These are phyloP conservation scores for Probosciger aterrimus DNA, from an alignment of 2,113 vertebrate species.

Conservation along the genomic window DNA sequence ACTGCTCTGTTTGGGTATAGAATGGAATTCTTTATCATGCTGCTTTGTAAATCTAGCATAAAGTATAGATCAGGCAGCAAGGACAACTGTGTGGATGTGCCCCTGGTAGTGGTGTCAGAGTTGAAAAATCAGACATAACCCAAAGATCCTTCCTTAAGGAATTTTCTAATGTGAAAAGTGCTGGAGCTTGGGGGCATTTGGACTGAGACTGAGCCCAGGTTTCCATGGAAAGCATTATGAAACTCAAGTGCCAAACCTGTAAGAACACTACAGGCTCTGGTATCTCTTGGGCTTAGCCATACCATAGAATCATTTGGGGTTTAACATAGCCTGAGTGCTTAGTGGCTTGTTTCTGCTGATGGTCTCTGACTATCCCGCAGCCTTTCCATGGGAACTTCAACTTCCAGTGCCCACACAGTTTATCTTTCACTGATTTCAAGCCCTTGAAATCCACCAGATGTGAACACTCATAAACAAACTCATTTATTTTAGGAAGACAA, in stretches of 20 bases:
- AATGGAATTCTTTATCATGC: background rate
- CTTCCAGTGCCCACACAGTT: background rate
- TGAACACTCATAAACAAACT: background rate
- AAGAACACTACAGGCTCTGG: background rate
- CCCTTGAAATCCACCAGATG: background rate
- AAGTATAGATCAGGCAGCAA: background rate
- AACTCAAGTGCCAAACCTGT: background rate
- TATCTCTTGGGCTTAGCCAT: background rate
- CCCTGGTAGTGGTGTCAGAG: background rate
- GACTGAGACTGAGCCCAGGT: background rate
- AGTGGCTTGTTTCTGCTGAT: background rate
- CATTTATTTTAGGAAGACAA: background rate
- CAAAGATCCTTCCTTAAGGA: background rate
- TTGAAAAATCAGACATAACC: background rate
- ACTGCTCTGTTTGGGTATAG: background rate
- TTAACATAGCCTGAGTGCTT: rapidly evolving
- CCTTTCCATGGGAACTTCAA: background rate
- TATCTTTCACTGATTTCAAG: background rate
- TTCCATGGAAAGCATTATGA: background rate
- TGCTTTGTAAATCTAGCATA: background rate
- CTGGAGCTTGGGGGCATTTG: background rate
- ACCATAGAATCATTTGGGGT: background rate
- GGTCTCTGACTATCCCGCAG: rapidly evolving
- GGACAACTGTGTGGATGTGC: background rate
- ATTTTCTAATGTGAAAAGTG: background rate